Base-by-base conservation (phyloP, 2,888 invertebrate genomes). In the Lasioglossum vierecki region DNA sequence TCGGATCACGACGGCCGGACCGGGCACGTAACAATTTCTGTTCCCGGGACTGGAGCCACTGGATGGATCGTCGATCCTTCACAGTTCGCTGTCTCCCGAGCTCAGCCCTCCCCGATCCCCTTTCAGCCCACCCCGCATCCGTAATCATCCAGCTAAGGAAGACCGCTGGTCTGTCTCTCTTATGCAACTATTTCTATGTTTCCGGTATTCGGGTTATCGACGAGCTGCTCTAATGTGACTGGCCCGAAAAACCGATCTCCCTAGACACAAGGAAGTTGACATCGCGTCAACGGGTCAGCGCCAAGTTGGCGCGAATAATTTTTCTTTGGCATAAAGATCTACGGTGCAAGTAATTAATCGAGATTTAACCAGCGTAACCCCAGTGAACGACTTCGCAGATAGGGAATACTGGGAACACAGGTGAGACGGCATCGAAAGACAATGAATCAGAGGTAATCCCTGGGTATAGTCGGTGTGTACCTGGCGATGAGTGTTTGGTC, bases 11-110 rank as follows among this genome's bases (percentile, higher is more conserved):
- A 79, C 83, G 87, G 79, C 15, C 91, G 87, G 79, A 89, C 91
- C 92, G 90, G 92, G 94, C 94, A 94, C 94, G 94, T 94, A 94
- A 94, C 94, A 94, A 94, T 94, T 94, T 93, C 93, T 94, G 92
- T 94, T 94, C 94, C 93, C 92, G 92, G 93, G 94, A 94, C 92
- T 90, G 89, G 91, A 88, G 88, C 88, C 91, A 86, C 87, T 83
- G 88, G 88, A 87, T 84, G 89, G 88, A 88, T 91, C 89, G 90
- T 88, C 90, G 90, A 88, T 89, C 87, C 84, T 87, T 88, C 80
- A 84, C 71, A 71, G 44, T 71, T 46, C 44, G 63, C 80, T 85
- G 82, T 77, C 82, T 73, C 83, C 82, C 80, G 74, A 82, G 84
- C 77, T 78, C 82, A 15, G 70, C 70, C 70, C 41, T 41, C 66